A percentile compares a stretch with the other conserved stretches of the same genome.
Evolutionary conservation across 37 sponge, comb jelly and placozoan species (phyloP).

Genomic region (Mnemiopsis leidyi): DNA sequence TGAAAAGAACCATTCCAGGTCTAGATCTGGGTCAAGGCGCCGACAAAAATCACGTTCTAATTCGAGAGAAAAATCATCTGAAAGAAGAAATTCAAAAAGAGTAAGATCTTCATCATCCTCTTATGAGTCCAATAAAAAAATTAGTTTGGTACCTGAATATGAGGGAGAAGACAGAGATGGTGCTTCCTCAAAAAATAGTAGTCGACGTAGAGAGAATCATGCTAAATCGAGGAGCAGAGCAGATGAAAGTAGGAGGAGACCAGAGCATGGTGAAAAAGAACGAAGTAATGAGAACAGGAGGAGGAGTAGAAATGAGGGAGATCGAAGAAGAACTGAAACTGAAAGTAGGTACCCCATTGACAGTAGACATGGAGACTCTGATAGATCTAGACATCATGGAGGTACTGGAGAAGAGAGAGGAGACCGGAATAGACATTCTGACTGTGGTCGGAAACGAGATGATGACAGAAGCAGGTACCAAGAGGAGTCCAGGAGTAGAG

Average conservation of each 20-base stretch:
- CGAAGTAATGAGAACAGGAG: not conserved
- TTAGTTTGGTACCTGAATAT: conserved; percentile 34
- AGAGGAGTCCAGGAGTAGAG: not conserved
- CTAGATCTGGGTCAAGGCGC: not conserved
- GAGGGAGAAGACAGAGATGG: not conserved
- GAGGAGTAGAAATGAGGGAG: not conserved
- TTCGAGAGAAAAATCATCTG: not conserved
- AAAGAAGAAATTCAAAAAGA: not conserved
- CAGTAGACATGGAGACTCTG: not conserved
- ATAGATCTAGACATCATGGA: not conserved
- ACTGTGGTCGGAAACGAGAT: not conserved
- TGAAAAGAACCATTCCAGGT: not conserved
- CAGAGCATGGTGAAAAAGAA: not conserved
- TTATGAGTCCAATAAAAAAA: not conserved
- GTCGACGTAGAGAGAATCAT: not conserved
- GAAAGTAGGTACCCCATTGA: not conserved
- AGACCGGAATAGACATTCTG: not conserved
- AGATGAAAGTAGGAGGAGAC: not conserved
- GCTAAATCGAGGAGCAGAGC: not conserved
- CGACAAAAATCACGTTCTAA: not conserved
- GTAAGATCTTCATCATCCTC: not conserved
- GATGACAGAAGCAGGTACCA: not conserved
- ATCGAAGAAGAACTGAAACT: not conserved
- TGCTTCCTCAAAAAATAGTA: not conserved
- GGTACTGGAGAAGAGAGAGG: not conserved